Evolutionary conservation across 2,797 vertebrate genomes (phyloP).

Genomic region (Allenopithecus nigroviridis): DNA sequence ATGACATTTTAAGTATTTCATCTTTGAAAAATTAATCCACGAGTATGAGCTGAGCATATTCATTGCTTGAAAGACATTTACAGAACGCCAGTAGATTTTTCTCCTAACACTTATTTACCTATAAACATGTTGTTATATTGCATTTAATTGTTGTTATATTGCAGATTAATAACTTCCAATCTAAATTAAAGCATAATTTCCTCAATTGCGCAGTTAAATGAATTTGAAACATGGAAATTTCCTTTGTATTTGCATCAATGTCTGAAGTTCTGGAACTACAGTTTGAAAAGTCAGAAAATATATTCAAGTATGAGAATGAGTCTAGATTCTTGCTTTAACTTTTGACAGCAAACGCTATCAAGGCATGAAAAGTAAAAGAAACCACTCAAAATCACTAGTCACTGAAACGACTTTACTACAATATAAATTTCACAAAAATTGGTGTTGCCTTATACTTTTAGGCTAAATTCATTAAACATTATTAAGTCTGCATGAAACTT

Average conservation of each 20-base stretch:
- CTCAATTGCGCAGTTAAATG: background rate
- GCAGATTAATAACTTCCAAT: background rate
- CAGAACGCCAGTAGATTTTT: background rate
- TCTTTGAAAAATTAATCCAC: background rate
- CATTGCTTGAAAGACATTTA: background rate
- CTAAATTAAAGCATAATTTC: background rate
- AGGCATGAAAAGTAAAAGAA: background rate
- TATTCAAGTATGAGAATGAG: background rate
- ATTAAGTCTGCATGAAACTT: background rate
- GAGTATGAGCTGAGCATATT: background rate
- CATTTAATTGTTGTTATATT: background rate
- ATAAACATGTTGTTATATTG: background rate
- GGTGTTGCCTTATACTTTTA: background rate
- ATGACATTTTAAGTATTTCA: background rate
- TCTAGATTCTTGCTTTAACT: background rate
- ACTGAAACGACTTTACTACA: background rate
- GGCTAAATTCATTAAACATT: slow-evolving; percentile 13
- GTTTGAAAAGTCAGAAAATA: background rate
- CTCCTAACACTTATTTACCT: background rate
- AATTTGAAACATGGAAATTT: background rate
- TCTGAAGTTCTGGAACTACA: background rate
- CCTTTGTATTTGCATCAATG: background rate
- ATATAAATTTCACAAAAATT: background rate
- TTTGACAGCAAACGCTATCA: background rate
- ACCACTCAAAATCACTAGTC: background rate